Evolutionary conservation across 92 coral and sea anemone species (phyloP).

Genomic region (Umimayanthus kanabou): DNA sequence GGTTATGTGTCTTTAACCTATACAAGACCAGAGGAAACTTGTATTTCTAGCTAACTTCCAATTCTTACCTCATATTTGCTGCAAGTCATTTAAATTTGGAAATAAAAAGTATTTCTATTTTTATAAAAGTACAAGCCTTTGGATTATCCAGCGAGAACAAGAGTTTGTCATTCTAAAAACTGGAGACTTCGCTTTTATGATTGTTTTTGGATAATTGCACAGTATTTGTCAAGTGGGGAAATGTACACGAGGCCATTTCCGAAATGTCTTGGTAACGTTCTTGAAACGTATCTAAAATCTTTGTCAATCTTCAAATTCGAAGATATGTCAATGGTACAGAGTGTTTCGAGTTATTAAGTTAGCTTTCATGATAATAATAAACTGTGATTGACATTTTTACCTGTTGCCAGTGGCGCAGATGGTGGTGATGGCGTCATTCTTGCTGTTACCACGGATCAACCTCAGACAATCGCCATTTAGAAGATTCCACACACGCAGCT

Average conservation of each 20-base stretch:
- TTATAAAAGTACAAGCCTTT: no score
- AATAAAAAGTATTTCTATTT: no score
- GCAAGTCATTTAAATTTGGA: no score
- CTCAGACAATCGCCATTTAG: conserved; percentile 96
- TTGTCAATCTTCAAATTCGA: no score
- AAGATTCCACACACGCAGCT: conserved; percentile 96
- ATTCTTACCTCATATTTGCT: no score
- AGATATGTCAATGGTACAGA: no score
- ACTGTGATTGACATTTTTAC: conserved; percentile 35
- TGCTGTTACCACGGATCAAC: conserved; percentile 96
- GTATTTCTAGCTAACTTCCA: neutral
- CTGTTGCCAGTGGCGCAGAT: conserved; percentile 81
- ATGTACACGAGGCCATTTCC: neutral
- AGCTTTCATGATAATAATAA: no score
- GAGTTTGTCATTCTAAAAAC: no score
- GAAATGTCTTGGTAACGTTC: no score
- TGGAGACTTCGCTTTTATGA: neutral
- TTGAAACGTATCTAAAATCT: no score
- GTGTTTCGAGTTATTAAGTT: no score
- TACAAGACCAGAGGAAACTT: neutral
- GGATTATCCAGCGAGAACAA: neutral
- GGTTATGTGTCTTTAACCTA: no score
- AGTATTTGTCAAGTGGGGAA: neutral
- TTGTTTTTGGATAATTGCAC: neutral
- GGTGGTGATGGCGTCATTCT: conserved; percentile 83